Evolutionary conservation across 2,797 vertebrate genomes (phyloP).

Genomic region (Siniperca undulata): DNA sequence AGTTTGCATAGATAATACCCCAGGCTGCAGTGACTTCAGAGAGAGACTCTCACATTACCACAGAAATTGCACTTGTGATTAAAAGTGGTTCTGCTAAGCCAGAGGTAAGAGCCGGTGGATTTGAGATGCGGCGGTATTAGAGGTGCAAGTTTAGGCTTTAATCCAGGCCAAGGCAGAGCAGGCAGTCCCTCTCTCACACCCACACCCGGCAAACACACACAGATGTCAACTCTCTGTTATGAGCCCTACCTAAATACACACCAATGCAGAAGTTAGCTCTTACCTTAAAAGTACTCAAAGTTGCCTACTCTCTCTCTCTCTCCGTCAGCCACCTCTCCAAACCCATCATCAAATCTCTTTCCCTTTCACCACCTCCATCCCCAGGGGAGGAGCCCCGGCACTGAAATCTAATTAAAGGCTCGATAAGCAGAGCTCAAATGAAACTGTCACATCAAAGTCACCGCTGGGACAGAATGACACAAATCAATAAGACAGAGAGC

Average conservation of each 20-base stretch:
- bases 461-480: slow-evolving; percentile 72
- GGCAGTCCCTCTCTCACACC: slow-evolving; percentile 40
- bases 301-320: slow-evolving; percentile 25
- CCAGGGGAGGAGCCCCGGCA: slow-evolving; percentile 57
- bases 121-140: slow-evolving; percentile 58
- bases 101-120: slow-evolving; percentile 65
- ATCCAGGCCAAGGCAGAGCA: slow-evolving; percentile 56
- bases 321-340: slow-evolving; percentile 15
- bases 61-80: slow-evolving; percentile 62
- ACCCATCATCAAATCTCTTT: slow-evolving; percentile 63
- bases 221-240: slow-evolving; percentile 11
- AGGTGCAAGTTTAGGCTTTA: slow-evolving; percentile 65
- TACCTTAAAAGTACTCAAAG: slow-evolving; percentile 36
- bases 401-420: slow-evolving; percentile 78
- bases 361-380: slow-evolving; percentile 59
- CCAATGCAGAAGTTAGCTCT: slow-evolving; percentile 40
- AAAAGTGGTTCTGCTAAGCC: slow-evolving; percentile 55
- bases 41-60: slow-evolving; percentile 48
- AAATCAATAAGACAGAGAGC: slow-evolving; percentile 74
- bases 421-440: slow-evolving; percentile 72
- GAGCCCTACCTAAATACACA: slow-evolving; percentile 41
- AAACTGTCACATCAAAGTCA: slow-evolving; percentile 78
- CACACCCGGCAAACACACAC: slow-evolving; percentile 26
- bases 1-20: slow-evolving; percentile 50
- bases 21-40: slow-evolving; percentile 21